These are phyloP conservation scores for Danio jaintianensis DNA, from an alignment of 2,797 vertebrate genomes.

Conservation along the genomic window DNA sequence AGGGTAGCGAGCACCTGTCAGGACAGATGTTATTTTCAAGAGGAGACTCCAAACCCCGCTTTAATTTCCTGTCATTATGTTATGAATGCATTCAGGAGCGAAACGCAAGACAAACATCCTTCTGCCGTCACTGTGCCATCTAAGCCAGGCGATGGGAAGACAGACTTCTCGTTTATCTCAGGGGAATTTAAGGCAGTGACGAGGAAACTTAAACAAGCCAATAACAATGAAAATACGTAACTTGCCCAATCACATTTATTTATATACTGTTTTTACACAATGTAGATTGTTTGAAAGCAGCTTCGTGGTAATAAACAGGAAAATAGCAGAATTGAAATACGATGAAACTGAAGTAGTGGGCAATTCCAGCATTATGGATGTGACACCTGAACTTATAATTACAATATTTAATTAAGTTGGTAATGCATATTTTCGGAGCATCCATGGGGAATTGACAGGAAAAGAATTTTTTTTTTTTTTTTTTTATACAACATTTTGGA, in stretches of 20 bases:
- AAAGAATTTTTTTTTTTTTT: no score
- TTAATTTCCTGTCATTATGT: slow-evolving; percentile 53
- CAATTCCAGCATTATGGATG: no score
- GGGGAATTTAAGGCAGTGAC: not conserved
- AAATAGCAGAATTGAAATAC: not conserved
- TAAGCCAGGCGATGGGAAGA: slow-evolving; percentile 17
- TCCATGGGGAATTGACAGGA: no score
- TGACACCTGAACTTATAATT: no score
- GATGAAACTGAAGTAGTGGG: not conserved
- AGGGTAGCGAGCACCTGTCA: slow-evolving; percentile 16
- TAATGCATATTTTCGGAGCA: no score
- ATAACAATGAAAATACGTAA: not conserved
- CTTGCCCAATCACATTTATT: not conserved
- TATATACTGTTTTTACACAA: not conserved
- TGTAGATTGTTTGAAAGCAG: not conserved
- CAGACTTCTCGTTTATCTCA: not conserved
- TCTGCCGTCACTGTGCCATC: not conserved
- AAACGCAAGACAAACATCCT: slow-evolving; percentile 30
- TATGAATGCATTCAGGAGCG: slow-evolving; percentile 24
- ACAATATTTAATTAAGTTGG: no score
- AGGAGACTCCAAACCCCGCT: not conserved
- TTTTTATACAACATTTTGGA: no score
- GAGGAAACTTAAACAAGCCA: not conserved
- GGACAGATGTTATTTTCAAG: slow-evolving; percentile 40
- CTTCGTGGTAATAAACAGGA: slow-evolving; percentile 6